A percentile compares a stretch with the other conserved stretches of the same genome.
Conservation (phyloP, 2,888 invertebrate species). For the Hermaeophaga mercurialis region DNA sequence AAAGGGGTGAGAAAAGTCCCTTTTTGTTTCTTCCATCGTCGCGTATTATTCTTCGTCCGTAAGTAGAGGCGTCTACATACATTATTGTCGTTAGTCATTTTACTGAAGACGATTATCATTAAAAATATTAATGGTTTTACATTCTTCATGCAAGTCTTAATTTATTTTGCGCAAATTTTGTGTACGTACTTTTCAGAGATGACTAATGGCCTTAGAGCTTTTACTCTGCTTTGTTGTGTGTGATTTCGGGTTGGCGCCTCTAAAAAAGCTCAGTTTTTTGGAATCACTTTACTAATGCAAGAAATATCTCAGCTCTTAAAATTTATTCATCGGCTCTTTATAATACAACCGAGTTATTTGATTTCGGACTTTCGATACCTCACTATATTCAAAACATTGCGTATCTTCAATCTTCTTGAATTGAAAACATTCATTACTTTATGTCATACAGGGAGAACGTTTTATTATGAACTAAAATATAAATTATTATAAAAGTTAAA, state of each 20-base stretch:
- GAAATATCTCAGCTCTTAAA: too few species aligned
- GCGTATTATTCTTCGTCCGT: conserved; percentile 44
- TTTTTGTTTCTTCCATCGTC: conserved; percentile 46
- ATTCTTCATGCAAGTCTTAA: conserved; percentile 57
- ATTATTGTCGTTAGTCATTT: conserved; percentile 58
- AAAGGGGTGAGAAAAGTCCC: conserved; percentile 44
- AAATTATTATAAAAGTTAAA: too few species aligned
- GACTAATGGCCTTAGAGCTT: conserved; percentile 48
- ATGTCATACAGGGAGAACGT: too few species aligned
- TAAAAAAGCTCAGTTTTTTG: neutral
- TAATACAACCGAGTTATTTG: too few species aligned
- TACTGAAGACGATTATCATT: conserved; percentile 56
- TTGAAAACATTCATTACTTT: too few species aligned
- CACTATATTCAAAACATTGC: too few species aligned
- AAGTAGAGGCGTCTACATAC: conserved; percentile 55
- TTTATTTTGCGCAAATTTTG: conserved; percentile 55
- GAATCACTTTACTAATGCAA: neutral
- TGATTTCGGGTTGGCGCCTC: conserved; percentile 43
- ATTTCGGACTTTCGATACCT: too few species aligned
- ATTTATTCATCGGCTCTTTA: too few species aligned
- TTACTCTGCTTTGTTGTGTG: conserved; percentile 42
- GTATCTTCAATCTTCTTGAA: too few species aligned
- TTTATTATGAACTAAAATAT: too few species aligned
- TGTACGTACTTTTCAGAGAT: conserved; percentile 50
- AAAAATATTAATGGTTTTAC: conserved; percentile 59